Evolutionary conservation across 2,797 vertebrate genomes (phyloP), one percentile per base, ranked within the genome.

Genomic region (Lacerta bilineata): DNA sequence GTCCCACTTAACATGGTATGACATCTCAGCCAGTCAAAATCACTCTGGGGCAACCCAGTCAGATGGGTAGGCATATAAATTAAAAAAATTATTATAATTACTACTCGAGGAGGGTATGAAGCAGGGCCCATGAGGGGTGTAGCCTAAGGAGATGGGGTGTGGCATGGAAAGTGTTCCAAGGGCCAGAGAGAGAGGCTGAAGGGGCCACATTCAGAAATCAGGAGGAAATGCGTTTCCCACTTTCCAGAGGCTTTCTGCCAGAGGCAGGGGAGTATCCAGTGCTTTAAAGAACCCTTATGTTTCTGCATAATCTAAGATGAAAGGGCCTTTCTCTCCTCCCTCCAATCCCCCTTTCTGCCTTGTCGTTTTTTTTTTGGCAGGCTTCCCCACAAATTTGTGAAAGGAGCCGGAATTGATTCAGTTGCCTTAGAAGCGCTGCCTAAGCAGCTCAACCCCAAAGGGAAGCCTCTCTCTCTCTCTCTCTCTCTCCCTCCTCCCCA

Each of bases 281-380:
- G 96, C 97, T 97, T 98, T 95, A 98, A 98, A 98, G 97, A 96
- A 96, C 95, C 95, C 94, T 88, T 94, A 95, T 92, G 90, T 89
- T 7, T 90, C 93, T 91, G 93, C 91, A 89, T 95, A 92, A 93
- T 93, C 90, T 91, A 64, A 92, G 93, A 94, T 95, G 94, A 93
- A 93, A 93, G 94, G 91, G 83, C 20, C 59, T 23, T 41, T 81
- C 18, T 29, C n/a, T 43, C 18, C 4, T 6, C 68, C 41, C n/a
- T 68, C 18, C 25, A 43, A 92, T 64, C 1, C 25, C 89, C 59
- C 66, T 74, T 27, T 83, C n/a, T 1, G 46, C 90, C 55, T 18
- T 80, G 93, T 84, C 61, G 66, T 88, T 87, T 88, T 61, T 75
- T 36, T 61, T 75, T 36, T 85, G 91, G 93, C 92, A 91, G 86